phyloP scores from a whole-genome alignment of 2,113 vertebrate genomes.

The Cynocephalus volans region DNA sequence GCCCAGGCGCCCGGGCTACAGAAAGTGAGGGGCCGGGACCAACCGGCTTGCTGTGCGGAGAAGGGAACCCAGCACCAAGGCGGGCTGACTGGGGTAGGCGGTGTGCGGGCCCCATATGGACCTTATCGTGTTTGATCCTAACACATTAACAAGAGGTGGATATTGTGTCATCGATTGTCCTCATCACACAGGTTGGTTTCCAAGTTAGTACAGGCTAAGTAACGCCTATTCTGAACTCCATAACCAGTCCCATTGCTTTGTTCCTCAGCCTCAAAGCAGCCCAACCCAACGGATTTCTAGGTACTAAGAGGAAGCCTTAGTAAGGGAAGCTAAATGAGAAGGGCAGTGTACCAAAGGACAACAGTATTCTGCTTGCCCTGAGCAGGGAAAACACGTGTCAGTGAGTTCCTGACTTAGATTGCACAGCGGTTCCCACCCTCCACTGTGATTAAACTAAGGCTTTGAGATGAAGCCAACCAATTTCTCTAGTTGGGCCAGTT shows the following conservation, averaged over 20 bases:
- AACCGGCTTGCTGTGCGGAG: not conserved
- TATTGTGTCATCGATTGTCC: not conserved
- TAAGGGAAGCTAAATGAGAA: not conserved
- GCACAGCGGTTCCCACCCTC: not conserved
- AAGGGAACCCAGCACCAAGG: not conserved
- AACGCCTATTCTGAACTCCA: not conserved
- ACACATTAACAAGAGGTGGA: not conserved
- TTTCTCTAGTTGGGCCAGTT: constrained; percentile 51
- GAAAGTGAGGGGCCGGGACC: not conserved
- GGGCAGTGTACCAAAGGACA: not conserved
- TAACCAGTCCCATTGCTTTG: not conserved
- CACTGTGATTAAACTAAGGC: not conserved
- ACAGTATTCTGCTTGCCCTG: not conserved
- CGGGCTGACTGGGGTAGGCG: not conserved
- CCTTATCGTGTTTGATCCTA: not conserved
- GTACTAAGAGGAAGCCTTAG: not conserved
- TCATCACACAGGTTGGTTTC: not conserved
- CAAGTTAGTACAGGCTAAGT: not conserved
- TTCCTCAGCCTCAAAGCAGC: not conserved
- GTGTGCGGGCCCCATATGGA: not conserved
- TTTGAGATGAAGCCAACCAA: not conserved
- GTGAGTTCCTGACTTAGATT: not conserved
- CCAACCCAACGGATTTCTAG: not conserved
- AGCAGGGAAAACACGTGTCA: not conserved
- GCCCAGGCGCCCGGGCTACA: not conserved